phyloP scores from a whole-genome alignment of 1,140 invertebrate species.

The Thalassaphorura encarpata region DNA sequence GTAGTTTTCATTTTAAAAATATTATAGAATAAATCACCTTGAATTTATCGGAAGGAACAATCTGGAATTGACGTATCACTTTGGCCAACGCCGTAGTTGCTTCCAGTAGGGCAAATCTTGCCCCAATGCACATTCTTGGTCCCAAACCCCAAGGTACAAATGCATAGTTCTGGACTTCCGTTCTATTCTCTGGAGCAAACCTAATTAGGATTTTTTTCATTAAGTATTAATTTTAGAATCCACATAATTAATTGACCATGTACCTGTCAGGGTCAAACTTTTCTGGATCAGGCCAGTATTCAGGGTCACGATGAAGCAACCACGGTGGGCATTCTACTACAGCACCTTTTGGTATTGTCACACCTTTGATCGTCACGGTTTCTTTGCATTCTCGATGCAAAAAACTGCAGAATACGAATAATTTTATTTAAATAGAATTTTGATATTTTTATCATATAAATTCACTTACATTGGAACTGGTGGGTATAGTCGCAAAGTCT shows the following conservation, averaged over 20 bases:
- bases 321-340: slow-evolving; percentile 35
- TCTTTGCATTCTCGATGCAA: slow-evolving; percentile 33
- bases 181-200: slow-evolving; percentile 30
- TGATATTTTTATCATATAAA: background rate
- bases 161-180: slow-evolving; percentile 29
- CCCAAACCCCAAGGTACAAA: slow-evolving; percentile 29
- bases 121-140: slow-evolving; percentile 31
- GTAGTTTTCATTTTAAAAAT: background rate
- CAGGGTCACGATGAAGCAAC: slow-evolving; percentile 38
- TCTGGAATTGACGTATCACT: slow-evolving; percentile 17
- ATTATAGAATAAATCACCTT: slow-evolving; percentile 12
- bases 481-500: slow-evolving; percentile 34
- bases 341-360: slow-evolving; percentile 37
- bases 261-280: slow-evolving; percentile 39
- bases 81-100: slow-evolving; percentile 22
- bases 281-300: slow-evolving; percentile 39
- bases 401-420: slow-evolving; percentile 14
- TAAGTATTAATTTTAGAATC: no score
- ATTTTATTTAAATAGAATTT: background rate
- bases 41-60: slow-evolving; percentile 15
- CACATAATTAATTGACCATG: no score
- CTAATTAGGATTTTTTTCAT: background rate
- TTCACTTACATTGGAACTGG: slow-evolving; percentile 30
- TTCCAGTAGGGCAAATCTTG: slow-evolving; percentile 29
- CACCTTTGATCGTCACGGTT: slow-evolving; percentile 32